Percentiles rank a stretch among this genome's conserved stretches.
phyloP scores from a whole-genome alignment of 2,888 invertebrate genomes.

The Rotaria socialis region DNA sequence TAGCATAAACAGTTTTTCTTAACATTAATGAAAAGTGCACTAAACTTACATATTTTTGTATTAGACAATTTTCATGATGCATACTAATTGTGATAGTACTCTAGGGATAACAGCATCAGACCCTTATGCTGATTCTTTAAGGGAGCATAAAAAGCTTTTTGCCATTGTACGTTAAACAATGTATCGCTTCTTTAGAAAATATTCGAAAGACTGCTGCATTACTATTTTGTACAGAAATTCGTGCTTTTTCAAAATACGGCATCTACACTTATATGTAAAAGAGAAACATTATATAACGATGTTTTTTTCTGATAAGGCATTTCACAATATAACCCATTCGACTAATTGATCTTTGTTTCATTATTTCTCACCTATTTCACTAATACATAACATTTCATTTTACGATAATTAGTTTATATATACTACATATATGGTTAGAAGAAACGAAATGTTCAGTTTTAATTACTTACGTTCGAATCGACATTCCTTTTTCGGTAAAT shows the following conservation, averaged over 20 bases:
- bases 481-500: neutral
- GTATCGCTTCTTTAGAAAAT: neutral
- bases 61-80: too few species aligned
- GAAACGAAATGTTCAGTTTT: neutral
- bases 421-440: neutral
- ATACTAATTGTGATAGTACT: too few species aligned
- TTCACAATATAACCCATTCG: too few species aligned
- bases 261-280: too few species aligned
- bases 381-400: neutral
- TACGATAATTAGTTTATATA: neutral
- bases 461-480: neutral
- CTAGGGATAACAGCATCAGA: too few species aligned
- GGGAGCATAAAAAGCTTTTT: neutral
- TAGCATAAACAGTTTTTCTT: too few species aligned
- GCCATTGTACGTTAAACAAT: neutral
- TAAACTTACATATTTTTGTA: too few species aligned
- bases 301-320: neutral
- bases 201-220: neutral
- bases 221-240: neutral
- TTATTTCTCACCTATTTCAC: neutral
- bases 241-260: neutral
- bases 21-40: too few species aligned
- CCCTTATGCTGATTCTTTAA: neutral
- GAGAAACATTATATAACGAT: too few species aligned
- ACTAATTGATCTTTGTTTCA: too few species aligned